Base-by-base conservation (phyloP, 1,140 invertebrate genomes). In the Pinna nobilis region DNA sequence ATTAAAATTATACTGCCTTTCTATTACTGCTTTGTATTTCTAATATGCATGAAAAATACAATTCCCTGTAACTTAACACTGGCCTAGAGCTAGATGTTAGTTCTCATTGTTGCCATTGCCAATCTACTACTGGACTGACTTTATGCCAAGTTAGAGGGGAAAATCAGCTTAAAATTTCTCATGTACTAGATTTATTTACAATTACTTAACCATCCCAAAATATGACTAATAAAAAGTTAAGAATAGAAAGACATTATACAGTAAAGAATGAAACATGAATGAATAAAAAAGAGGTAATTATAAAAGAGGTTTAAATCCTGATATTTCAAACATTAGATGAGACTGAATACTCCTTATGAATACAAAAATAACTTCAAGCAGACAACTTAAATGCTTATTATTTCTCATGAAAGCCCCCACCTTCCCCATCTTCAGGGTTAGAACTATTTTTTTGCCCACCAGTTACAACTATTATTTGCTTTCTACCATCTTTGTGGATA, bases 91-190 rank as follows among this genome's bases (percentile, higher is more conserved):
- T n/a, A n/a, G n/a, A n/a, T n/a, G n/a, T n/a, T n/a, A n/a, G n/a
- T n/a, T n/a, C n/a, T n/a, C n/a, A n/a, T n/a, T n/a, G 28, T 20
- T 30, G n/a, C 51, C 51, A 55, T 55, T 55, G 51, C 25, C 51
- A 50, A 3, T 50, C 49, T 50, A 50, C 49, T 50, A 50, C 9
- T 9, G 49, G 49, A n/a, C n/a, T 50, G 51, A 55, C 25, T 4
- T 55, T 5, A 55, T 55, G 51, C 25, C 18, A n/a, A 9, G 25
- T 55, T 55, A 28, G 25, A 55, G 51, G 13, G 28, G 51, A 30
- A 25, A 25, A 55, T 28, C 6, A 28, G 28, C 18, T 55, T 0
- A 25, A 28, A 55, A 1, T n/a, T n/a, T n/a, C n/a, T n/a, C n/a
- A n/a, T n/a, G n/a, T n/a, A n/a, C n/a, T n/a, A n/a, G n/a, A n/a